phyloP scores from a whole-genome alignment of 2,888 invertebrate species.

The Pterostichus madidus region DNA sequence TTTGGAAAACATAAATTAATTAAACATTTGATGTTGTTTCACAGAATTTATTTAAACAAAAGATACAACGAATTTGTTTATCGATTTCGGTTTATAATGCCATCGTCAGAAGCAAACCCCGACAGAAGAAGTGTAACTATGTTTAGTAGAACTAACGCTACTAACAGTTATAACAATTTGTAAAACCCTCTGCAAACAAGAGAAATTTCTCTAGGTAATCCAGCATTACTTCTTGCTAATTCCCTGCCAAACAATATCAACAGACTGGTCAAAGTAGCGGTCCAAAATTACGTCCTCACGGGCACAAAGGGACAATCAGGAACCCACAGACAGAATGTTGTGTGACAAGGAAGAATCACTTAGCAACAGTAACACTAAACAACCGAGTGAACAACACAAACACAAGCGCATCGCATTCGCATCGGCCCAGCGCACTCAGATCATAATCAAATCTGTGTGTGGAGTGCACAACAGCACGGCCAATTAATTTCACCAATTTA shows the following conservation, averaged over 20 bases:
- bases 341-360: slow-evolving; percentile 17
- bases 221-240: neutral
- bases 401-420: neutral
- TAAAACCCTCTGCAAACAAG: too few species aligned
- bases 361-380: slow-evolving; percentile 4
- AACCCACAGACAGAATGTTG: neutral
- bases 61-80: too few species aligned
- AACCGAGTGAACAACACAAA: neutral
- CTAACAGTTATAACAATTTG: too few species aligned
- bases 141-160: too few species aligned
- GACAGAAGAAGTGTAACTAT: too few species aligned
- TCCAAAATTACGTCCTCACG: slow-evolving; percentile 11
- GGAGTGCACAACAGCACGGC: slow-evolving; percentile 39
- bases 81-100: too few species aligned
- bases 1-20: too few species aligned
- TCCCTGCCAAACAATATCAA: slow-evolving; percentile 4
- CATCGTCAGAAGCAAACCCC: too few species aligned
- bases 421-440: slow-evolving; percentile 17
- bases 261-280: neutral
- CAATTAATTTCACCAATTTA: slow-evolving; percentile 41
- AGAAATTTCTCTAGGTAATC: neutral
- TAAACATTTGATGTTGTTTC: too few species aligned
- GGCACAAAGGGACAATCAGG: slow-evolving; percentile 14
- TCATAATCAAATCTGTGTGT: slow-evolving; percentile 38
- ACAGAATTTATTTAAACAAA: too few species aligned